phyloP scores from a whole-genome alignment of 2,888 invertebrate genomes.

The Sceliomorpha sp. region DNA sequence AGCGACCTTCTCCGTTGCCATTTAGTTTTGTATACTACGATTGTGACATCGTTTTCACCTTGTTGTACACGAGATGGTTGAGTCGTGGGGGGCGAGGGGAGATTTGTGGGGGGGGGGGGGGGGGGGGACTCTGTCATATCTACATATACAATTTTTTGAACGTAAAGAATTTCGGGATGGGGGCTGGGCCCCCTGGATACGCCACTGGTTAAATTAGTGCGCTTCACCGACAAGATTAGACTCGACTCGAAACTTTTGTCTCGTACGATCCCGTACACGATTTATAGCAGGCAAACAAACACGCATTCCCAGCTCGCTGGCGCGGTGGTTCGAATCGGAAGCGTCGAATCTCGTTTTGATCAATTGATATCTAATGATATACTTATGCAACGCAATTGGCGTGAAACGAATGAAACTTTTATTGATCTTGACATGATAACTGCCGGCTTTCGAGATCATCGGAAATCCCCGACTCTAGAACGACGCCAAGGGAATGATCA shows the following conservation, averaged over 20 bases:
- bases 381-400: slow-evolving; percentile 14
- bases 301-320: no score
- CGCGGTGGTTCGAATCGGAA: no score
- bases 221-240: slow-evolving; percentile 16
- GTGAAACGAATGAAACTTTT: slow-evolving; percentile 1
- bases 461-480: background rate
- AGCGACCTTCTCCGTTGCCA: no score
- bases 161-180: no score
- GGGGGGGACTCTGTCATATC: no score
- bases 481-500: background rate
- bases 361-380: slow-evolving; percentile 19
- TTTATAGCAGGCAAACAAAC: background rate
- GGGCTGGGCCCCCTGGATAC: no score
- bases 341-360: slow-evolving; percentile 9
- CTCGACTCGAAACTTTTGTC: slow-evolving; percentile 12
- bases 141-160: no score
- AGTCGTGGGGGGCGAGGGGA: no score
- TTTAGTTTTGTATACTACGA: no score
- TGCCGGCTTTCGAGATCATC: background rate
- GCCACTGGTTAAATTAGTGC: slow-evolving; percentile 16
- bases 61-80: no score
- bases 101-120: background rate
- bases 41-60: no score
- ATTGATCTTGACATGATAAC: background rate
- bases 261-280: background rate